Base-by-base conservation (phyloP, 2,888 invertebrate genomes). In the Tetrapedia diversipes region DNA sequence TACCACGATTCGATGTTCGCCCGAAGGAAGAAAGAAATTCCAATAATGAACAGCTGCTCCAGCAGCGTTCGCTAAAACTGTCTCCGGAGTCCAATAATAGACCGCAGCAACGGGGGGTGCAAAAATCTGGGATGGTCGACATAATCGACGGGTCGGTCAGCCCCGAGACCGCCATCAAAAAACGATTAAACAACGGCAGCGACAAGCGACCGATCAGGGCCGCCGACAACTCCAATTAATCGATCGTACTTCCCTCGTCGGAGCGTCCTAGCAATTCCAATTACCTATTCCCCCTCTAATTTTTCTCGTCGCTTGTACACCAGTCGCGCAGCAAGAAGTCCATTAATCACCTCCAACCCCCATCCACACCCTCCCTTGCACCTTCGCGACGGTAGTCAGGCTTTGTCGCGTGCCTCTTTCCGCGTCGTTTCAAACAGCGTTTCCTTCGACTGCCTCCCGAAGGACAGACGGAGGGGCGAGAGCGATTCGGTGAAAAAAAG, bases 261-360 rank as follows among this genome's bases (percentile, higher is more conserved):
- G 47, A 53, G 82, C 78, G 22, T 14, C 79, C 77, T 80, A 77
- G 79, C 79, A 34, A 76, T 76, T 77, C 39, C 57, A 34, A 49
- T 45, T 19, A 0, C 37, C 49, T 27, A 16, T 27, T 16, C n/a
- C 8, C 59, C 29, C 45, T 59, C 56, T 60, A 67, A 70, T 75
- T 75, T 77, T 66, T 59, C 68, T 69, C 77, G 64, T 72, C 75
- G 72, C 49, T 74, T 59, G 84, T 84, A 87, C 84, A 87, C 84
- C 80, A 81, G 73, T 80, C 77, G 49, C 77, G 49, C 69, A 69
- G 83, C 83, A 86, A 88, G 82, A 84, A 87, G 86, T 86, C 83
- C 89, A 89, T 89, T 89, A 87, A 89, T 89, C 89, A 89, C 66
- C 53, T 61, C n/a, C n/a, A n/a, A n/a, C n/a, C n/a, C n/a, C n/a